Percentiles rank a stretch among this genome's conserved stretches.
Evolutionary conservation across 35 echinoderm and acorn worm genomes (phyloP).

Genomic region (Apostichopus californicus): DNA sequence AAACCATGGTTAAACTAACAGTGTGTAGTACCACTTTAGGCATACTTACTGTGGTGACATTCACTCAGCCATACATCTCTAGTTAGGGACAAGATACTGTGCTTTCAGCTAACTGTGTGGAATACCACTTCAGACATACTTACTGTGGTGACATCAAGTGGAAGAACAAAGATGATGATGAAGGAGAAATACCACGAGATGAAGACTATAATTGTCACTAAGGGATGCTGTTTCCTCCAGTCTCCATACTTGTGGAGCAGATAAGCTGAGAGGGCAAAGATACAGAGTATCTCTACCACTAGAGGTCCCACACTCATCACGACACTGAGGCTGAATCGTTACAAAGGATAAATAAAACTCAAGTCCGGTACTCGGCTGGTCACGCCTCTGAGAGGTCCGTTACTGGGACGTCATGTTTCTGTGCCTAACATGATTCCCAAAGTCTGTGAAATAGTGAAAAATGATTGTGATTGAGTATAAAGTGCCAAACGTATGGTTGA

Average conservation of each 20-base stretch:
- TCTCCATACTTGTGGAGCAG: conserved; percentile 97
- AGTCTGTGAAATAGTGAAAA: no score
- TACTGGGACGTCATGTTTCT: no score
- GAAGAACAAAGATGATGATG: conserved; percentile 96
- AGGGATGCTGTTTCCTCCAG: conserved; percentile 94
- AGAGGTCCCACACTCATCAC: conserved; percentile 95
- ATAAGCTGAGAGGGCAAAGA: conserved; percentile 85
- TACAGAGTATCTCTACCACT: conserved; percentile 89
- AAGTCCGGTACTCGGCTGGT: no score
- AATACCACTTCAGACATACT: conserved; percentile 18
- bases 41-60: conserved; percentile 56
- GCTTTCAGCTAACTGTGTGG: no score
- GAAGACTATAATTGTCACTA: conserved; percentile 89
- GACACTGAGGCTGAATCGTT: background rate
- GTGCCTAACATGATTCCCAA: no score
- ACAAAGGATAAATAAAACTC: background rate
- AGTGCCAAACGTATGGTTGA: no score
- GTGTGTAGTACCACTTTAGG: background rate
- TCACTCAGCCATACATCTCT: no score
- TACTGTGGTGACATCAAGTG: conserved; percentile 95
- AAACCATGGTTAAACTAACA: no score
- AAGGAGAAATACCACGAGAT: conserved; percentile 97
- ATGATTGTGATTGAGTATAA: no score
- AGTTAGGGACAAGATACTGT: no score
- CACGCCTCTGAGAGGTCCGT: no score